phyloP scores from a whole-genome alignment of 2,113 vertebrate species.

The Lophura nycthemera region DNA sequence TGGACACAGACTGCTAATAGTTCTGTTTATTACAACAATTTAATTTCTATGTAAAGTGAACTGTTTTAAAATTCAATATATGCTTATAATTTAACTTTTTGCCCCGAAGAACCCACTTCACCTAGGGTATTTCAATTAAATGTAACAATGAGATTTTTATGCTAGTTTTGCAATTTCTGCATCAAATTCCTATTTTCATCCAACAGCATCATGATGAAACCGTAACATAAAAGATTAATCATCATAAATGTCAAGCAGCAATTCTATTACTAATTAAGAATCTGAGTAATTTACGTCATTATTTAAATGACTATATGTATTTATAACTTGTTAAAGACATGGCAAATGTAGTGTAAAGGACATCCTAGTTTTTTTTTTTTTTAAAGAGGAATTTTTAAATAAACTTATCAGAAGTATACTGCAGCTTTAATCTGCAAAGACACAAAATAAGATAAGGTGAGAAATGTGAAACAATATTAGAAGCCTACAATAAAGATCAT shows the following conservation, averaged over 20 bases:
- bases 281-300: neutral
- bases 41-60: neutral
- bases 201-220: neutral
- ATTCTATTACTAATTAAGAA: neutral
- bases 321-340: neutral
- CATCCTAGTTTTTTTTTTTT: neutral
- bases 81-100: neutral
- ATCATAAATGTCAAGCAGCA: neutral
- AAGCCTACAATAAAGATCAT: neutral
- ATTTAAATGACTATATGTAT: neutral
- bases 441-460: neutral
- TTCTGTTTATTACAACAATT: neutral
- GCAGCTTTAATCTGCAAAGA: neutral
- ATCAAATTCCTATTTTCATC: neutral
- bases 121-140: neutral
- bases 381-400: neutral
- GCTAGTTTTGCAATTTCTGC: neutral
- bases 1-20: neutral
- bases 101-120: neutral
- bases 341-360: neutral
- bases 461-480: neutral
- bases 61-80: neutral
- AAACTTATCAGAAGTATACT: neutral
- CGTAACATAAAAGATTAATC: neutral
- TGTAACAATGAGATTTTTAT: neutral